A percentile compares a stretch with the other conserved stretches of the same genome.
Conservation (phyloP, 2,888 invertebrate species). For the Trachelus iudaicus region DNA sequence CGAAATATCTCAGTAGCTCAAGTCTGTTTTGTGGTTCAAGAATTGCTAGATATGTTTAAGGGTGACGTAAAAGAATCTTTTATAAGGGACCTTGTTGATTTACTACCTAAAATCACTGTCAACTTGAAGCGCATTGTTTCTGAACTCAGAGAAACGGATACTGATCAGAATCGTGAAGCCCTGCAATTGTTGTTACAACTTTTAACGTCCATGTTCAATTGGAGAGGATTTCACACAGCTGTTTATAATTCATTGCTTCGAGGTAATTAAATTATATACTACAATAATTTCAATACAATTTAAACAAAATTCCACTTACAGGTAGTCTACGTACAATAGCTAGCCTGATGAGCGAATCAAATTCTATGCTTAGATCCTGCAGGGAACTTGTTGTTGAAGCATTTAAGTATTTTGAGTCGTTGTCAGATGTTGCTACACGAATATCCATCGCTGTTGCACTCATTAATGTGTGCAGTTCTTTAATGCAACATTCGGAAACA, state of each 20-base stretch:
- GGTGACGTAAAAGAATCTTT: constrained; percentile 44
- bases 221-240: constrained; percentile 73
- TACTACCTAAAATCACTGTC: constrained; percentile 67
- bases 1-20: constrained; percentile 49
- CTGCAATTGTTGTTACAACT: constrained; percentile 70
- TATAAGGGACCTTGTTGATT: constrained; percentile 54
- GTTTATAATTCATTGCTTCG: constrained; percentile 53
- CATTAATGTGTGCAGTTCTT: constrained; percentile 51
- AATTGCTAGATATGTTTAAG: constrained; percentile 54
- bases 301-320: constrained; percentile 24
- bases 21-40: constrained; percentile 59
- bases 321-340: constrained; percentile 57
- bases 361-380: constrained; percentile 44
- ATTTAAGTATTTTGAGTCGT: constrained; percentile 59
- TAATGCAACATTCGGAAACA: constrained; percentile 57
- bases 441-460: constrained; percentile 58
- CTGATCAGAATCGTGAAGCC: constrained; percentile 61
- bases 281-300: too few species aligned
- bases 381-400: constrained; percentile 60
- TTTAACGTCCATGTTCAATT: constrained; percentile 71
- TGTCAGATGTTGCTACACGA: constrained; percentile 58
- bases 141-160: constrained; percentile 40
- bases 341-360: constrained; percentile 45
- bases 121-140: constrained; percentile 64
- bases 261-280: constrained; percentile 38